A percentile compares a stretch with the other conserved stretches of the same genome.
These are phyloP conservation scores for Ibycter americanus DNA, from an alignment of 2,797 vertebrate species.

Conservation along the genomic window DNA sequence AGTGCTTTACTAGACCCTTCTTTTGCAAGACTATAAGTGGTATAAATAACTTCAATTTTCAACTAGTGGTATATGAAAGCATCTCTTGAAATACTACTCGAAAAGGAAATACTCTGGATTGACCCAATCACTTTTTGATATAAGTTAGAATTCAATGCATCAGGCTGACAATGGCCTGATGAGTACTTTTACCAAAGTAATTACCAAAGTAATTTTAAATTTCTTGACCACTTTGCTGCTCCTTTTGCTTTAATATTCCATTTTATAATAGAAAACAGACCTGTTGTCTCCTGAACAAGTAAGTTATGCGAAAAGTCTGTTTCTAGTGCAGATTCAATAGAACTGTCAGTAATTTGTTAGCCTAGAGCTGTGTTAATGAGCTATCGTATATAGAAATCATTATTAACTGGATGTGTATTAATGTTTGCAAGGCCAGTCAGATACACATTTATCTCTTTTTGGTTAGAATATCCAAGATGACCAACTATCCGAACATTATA, in stretches of 20 bases:
- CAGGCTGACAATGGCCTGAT: neutral
- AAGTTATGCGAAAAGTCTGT: neutral
- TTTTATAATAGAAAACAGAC: neutral
- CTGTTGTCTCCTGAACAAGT: neutral
- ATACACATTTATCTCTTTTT: neutral
- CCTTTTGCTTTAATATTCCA: neutral
- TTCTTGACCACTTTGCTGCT: neutral
- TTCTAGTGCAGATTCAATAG: neutral
- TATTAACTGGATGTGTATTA: neutral
- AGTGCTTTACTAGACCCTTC: neutral
- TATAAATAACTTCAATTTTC: neutral
- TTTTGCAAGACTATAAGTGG: neutral
- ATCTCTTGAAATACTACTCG: neutral
- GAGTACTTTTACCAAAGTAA: neutral
- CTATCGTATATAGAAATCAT: neutral
- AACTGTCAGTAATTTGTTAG: neutral
- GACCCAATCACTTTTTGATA: neutral
- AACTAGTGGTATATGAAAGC: neutral
- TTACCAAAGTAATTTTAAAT: neutral
- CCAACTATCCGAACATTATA: too few species aligned
- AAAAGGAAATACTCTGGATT: neutral
- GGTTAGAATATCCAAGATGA: neutral
- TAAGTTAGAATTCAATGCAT: neutral
- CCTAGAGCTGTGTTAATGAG: neutral
- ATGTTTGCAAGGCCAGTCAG: neutral